Percentiles rank a stretch among this genome's conserved stretches.
These are phyloP conservation scores for Etheostoma perlongum DNA, from an alignment of 2,797 vertebrate genomes.

Conservation along the genomic window DNA sequence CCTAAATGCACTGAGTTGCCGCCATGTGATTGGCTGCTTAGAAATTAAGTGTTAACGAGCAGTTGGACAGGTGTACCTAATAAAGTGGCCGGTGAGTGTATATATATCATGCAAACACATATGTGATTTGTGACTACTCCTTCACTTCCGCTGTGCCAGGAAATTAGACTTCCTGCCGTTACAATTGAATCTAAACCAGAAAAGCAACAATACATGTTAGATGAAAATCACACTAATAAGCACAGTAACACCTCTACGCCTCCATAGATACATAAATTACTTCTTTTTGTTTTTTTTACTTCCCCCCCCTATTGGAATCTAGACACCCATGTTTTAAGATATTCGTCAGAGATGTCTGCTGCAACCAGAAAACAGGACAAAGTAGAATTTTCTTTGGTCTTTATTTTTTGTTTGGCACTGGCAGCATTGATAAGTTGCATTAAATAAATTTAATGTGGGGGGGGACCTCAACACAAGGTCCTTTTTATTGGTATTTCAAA, in stretches of 20 bases:
- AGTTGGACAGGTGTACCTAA: too few species aligned
- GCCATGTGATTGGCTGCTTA: too few species aligned
- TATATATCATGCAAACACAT: too few species aligned
- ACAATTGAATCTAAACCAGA: background rate
- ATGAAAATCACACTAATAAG: background rate
- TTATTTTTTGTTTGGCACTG: background rate
- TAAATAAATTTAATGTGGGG: background rate
- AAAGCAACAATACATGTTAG: background rate
- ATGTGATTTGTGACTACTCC: too few species aligned
- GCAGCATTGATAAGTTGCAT: background rate
- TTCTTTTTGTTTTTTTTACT: too few species aligned
- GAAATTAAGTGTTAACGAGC: too few species aligned
- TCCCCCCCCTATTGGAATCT: background rate
- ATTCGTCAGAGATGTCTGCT: background rate
- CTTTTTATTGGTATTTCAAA: background rate
- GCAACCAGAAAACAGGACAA: background rate
- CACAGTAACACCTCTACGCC: background rate
- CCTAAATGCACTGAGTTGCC: too few species aligned
- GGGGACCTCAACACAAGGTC: too few species aligned
- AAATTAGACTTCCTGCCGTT: background rate
- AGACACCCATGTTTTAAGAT: background rate
- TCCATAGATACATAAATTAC: background rate
- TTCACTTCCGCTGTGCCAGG: background rate
- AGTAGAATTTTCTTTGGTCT: background rate
- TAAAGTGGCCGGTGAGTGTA: too few species aligned